Percentiles rank a stretch among this genome's conserved stretches.
These are phyloP conservation scores for Notoglanidium macrostoma DNA, from an alignment of 2,797 vertebrate species.

Conservation along the genomic window DNA sequence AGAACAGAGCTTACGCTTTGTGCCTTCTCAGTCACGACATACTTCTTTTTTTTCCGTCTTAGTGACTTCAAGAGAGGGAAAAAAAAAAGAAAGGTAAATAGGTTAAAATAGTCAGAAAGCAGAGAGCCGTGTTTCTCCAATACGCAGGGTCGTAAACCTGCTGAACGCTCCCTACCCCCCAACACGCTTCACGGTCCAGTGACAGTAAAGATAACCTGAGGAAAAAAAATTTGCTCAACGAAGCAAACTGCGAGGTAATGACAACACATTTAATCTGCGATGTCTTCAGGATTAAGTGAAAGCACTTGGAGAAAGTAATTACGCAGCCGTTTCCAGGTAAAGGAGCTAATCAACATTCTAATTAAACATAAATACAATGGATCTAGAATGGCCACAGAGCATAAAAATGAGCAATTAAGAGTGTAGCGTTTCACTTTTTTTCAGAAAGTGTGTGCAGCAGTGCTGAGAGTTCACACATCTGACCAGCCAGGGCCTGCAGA, in stretches of 20 bases:
- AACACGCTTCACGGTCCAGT: conserved; percentile 14
- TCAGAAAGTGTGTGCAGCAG: not conserved
- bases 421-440: not conserved
- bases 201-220: conserved; percentile 2
- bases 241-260: not conserved
- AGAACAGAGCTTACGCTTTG: not conserved
- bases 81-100: not conserved
- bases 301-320: conserved; percentile 36
- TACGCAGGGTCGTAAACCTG: conserved; percentile 19
- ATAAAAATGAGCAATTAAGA: conserved; percentile 10
- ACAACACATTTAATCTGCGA: conserved; percentile 20
- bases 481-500: conserved; percentile 36
- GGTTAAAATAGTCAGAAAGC: not conserved
- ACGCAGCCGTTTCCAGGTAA: conserved; percentile 37
- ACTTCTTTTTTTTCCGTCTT: not conserved
- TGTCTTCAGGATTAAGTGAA: conserved; percentile 20
- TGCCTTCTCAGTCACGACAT: not conserved
- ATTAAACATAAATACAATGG: conserved; percentile 34
- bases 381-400: not conserved
- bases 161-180: conserved; percentile 9
- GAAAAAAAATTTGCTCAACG: conserved; percentile 6
- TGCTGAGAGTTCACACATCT: not conserved
- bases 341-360: conserved; percentile 35
- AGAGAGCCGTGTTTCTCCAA: conserved; percentile 4
- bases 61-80: not conserved